Percentiles rank a stretch among this genome's conserved stretches.
Evolutionary conservation across 1,140 invertebrate species (phyloP).

Genomic region (Bombus superbus): DNA sequence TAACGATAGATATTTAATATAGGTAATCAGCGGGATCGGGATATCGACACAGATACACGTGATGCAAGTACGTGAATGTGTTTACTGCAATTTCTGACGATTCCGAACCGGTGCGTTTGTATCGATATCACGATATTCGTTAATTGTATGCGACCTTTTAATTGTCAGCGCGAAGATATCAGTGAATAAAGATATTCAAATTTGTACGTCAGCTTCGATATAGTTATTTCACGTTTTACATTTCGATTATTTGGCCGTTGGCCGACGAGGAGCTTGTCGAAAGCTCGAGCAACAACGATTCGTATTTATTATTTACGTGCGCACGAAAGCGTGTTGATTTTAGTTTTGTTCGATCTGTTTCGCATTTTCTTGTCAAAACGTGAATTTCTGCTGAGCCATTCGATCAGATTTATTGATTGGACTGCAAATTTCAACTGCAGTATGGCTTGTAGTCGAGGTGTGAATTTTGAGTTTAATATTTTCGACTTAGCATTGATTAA

Average conservation of each 20-base stretch:
- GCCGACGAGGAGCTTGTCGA: too few relatives aligned
- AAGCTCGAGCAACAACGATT: too few relatives aligned
- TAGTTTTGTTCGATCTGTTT: background rate
- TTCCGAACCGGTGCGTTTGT: background rate
- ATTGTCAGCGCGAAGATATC: slow-evolving; percentile 41
- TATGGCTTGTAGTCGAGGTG: too few relatives aligned
- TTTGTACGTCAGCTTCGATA: slow-evolving; percentile 55
- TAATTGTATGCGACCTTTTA: slow-evolving; percentile 42
- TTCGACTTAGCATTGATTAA: too few relatives aligned
- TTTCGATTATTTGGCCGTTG: background rate
- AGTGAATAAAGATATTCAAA: slow-evolving; percentile 67
- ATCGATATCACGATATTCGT: background rate
- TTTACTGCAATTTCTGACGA: background rate
- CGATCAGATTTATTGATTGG: too few relatives aligned
- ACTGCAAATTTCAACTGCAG: too few relatives aligned
- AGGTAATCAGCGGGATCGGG: background rate
- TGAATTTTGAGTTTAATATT: too few relatives aligned
- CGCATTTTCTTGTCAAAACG: too few relatives aligned
- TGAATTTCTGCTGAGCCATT: too few relatives aligned
- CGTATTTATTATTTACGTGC: too few relatives aligned
- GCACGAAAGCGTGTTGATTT: background rate
- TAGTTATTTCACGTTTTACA: slow-evolving; percentile 29
- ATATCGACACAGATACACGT: background rate
- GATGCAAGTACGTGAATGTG: background rate
- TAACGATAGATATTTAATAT: slow-evolving; percentile 41